Percentiles rank a stretch among this genome's conserved stretches.
Evolutionary conservation across 2,888 invertebrate species (phyloP).

Genomic region (Monoplex corrugatus): DNA sequence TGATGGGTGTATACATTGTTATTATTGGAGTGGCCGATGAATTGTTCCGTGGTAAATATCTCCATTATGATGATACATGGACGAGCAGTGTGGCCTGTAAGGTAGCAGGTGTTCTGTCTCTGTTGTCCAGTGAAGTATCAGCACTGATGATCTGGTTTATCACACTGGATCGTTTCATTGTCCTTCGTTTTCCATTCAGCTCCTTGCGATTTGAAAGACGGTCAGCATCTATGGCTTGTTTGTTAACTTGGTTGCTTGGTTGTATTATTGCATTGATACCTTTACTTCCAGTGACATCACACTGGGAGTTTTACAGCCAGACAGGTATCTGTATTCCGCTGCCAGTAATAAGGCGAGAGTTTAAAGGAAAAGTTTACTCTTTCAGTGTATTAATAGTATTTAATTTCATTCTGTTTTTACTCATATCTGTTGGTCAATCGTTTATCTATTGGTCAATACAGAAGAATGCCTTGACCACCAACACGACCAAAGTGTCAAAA

Average conservation of each 20-base stretch:
- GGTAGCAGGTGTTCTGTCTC: neutral
- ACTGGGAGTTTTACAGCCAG: slow-evolving; percentile 29
- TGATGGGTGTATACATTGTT: slow-evolving; percentile 16
- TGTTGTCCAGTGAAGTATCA: slow-evolving; percentile 15
- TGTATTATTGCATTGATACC: neutral
- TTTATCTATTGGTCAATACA: slow-evolving; percentile 26
- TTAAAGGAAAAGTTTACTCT: slow-evolving; percentile 1
- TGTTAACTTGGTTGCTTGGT: neutral
- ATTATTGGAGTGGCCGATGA: slow-evolving; percentile 2
- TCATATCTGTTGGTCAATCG: neutral
- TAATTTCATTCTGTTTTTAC: neutral
- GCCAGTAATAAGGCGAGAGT: neutral
- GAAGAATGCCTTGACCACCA: neutral
- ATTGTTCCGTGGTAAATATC: neutral
- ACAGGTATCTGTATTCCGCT: neutral
- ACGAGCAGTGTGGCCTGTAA: neutral
- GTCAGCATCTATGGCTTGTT: neutral
- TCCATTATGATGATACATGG: neutral
- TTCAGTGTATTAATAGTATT: slow-evolving; percentile 6
- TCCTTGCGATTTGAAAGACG: neutral
- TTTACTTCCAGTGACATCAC: neutral
- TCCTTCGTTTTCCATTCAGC: slow-evolving; percentile 7
- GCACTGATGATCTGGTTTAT: slow-evolving; percentile 1
- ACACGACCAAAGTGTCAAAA: slow-evolving; percentile 17
- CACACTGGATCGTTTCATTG: neutral